Conservation (phyloP, 2,888 invertebrate species). For the Caenorhabditis sinica region DNA sequence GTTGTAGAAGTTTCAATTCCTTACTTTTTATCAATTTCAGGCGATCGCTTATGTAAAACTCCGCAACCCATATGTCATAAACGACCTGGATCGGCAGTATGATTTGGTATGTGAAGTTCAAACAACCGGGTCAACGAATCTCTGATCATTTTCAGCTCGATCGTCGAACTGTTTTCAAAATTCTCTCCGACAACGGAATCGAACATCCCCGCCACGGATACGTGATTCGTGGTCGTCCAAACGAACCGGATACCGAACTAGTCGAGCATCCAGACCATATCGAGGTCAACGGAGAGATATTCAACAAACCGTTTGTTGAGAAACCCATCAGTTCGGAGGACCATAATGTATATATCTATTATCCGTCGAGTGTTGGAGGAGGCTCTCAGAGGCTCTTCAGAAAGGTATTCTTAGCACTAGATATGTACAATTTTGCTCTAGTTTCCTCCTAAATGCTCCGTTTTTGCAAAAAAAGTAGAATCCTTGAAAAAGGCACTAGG, state of each 20-base stretch:
- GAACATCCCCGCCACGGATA: slow-evolving; percentile 98
- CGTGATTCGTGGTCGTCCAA: slow-evolving; percentile 89
- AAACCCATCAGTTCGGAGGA: slow-evolving; percentile 99
- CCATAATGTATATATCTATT: slow-evolving; percentile 99
- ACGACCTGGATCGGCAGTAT: slow-evolving; percentile 98
- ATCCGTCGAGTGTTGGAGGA: slow-evolving; percentile 97
- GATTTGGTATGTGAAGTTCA: slow-evolving; percentile 88
- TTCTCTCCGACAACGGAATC: slow-evolving; percentile 94
- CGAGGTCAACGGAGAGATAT: slow-evolving; percentile 83
- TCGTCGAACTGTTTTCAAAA: slow-evolving; percentile 92
- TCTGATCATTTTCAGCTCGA: slow-evolving; percentile 85
- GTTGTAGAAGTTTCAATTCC: neutral
- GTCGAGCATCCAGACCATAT: slow-evolving; percentile 80
- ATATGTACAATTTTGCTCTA: too few species aligned
- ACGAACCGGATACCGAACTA: slow-evolving; percentile 72
- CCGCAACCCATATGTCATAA: slow-evolving; percentile 96
- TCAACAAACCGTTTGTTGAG: slow-evolving; percentile 94
- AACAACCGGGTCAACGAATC: neutral
- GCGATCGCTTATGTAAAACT: slow-evolving; percentile 96
- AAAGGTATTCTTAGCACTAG: slow-evolving; percentile 88
- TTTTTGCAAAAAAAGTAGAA: too few species aligned
- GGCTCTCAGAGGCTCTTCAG: slow-evolving; percentile 97
- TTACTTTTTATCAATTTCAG: slow-evolving; percentile 70
- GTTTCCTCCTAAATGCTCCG: too few species aligned
- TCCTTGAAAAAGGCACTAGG: neutral